A percentile compares a stretch with the other conserved stretches of the same genome.
phyloP scores from a whole-genome alignment of 2,888 invertebrate genomes.

The Pedicia rivosa region DNA sequence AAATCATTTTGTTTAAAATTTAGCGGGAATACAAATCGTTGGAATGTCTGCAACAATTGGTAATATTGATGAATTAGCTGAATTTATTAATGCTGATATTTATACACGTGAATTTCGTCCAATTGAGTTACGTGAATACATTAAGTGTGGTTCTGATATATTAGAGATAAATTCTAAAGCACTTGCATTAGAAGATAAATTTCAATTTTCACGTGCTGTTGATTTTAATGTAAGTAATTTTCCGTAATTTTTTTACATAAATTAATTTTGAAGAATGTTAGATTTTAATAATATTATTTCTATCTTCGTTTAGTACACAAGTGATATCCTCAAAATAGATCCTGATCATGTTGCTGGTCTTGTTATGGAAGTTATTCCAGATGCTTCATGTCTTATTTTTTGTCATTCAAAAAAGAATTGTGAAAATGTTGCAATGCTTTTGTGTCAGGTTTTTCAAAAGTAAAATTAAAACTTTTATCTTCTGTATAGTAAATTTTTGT shows the following conservation, averaged over 20 bases:
- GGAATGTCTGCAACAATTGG: slow-evolving; percentile 98
- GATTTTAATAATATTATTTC: slow-evolving; percentile 2
- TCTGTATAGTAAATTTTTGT: slow-evolving; percentile 15
- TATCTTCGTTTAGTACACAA: slow-evolving; percentile 47
- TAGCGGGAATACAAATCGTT: slow-evolving; percentile 63
- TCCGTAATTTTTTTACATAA: slow-evolving; percentile 30
- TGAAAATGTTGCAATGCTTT: slow-evolving; percentile 70
- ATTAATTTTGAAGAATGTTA: background rate
- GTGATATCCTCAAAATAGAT: slow-evolving; percentile 42
- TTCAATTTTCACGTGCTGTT: slow-evolving; percentile 33
- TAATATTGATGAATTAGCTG: slow-evolving; percentile 65
- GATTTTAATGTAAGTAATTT: too few relatives aligned
- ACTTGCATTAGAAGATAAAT: slow-evolving; percentile 33
- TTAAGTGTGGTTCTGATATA: slow-evolving; percentile 51
- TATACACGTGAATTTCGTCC: slow-evolving; percentile 81
- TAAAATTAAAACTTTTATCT: too few relatives aligned
- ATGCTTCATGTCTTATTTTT: slow-evolving; percentile 72
- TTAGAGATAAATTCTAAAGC: slow-evolving; percentile 37
- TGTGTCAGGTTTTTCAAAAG: too few relatives aligned
- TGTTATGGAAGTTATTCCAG: slow-evolving; percentile 65
- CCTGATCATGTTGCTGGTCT: slow-evolving; percentile 68
- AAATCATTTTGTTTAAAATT: background rate
- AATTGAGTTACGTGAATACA: slow-evolving; percentile 65
- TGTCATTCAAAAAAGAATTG: slow-evolving; percentile 87
- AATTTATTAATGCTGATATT: slow-evolving; percentile 65